phyloP scores from a whole-genome alignment of 2,797 vertebrate genomes.

The Melanogrammus aeglefinus region DNA sequence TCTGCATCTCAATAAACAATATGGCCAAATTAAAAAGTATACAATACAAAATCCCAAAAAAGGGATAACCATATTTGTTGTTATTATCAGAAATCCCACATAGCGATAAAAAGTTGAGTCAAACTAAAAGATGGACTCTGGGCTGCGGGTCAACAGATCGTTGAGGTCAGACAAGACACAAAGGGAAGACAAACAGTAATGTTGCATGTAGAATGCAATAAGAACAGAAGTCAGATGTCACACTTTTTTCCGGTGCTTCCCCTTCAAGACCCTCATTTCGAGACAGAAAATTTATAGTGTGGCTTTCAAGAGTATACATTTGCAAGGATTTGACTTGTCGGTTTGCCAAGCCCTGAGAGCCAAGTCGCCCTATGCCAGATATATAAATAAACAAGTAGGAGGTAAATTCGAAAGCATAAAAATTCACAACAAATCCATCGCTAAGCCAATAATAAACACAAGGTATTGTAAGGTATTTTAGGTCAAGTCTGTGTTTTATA shows the following conservation, averaged over 20 bases:
- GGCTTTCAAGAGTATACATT: not conserved
- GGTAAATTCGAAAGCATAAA: not conserved
- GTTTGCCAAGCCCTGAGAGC: constrained; percentile 4
- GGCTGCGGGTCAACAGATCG: not conserved
- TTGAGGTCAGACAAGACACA: not conserved
- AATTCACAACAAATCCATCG: not conserved
- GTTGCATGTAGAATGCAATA: not conserved
- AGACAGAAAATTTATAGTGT: not conserved
- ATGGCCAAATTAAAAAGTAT: not conserved
- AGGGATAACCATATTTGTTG: too few relatives aligned
- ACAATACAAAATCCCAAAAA: not conserved
- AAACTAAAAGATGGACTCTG: not conserved
- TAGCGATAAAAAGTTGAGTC: not conserved
- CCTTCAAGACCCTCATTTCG: not conserved
- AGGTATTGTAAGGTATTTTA: not conserved
- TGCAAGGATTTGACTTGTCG: not conserved
- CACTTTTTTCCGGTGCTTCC: not conserved
- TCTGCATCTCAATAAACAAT: not conserved
- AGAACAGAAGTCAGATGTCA: not conserved
- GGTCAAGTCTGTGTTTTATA: not conserved
- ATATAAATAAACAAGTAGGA: not conserved
- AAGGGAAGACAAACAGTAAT: not conserved
- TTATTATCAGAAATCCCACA: not conserved
- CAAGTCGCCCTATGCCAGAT: not conserved
- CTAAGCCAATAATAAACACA: constrained; percentile 2